Percentiles rank a stretch among this genome's conserved stretches.
These are phyloP conservation scores for Temnothorax unifasciatus DNA, from an alignment of 2,888 invertebrate genomes.

Conservation along the genomic window DNA sequence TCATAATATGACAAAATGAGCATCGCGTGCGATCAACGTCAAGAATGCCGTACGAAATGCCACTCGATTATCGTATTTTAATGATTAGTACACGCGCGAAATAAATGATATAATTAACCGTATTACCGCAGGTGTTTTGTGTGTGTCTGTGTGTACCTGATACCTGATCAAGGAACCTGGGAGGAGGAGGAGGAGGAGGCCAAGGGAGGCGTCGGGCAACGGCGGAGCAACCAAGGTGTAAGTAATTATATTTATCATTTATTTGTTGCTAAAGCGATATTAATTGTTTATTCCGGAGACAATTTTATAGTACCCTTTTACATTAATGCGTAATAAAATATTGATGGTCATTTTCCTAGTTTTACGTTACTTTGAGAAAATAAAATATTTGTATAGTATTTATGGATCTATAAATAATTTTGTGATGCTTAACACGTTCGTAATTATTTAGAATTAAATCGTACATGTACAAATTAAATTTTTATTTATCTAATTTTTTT, in stretches of 20 bases:
- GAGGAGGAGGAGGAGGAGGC: neutral
- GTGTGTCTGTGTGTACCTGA: neutral
- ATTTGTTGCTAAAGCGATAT: neutral
- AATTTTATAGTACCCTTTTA: neutral
- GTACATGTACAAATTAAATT: neutral
- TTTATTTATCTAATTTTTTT: neutral
- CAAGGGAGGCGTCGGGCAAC: neutral
- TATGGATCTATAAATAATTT: neutral
- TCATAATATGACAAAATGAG: neutral
- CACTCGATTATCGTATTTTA: neutral
- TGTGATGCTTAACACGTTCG: neutral
- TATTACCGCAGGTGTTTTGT: neutral
- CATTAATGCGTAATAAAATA: neutral
- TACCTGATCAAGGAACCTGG: neutral
- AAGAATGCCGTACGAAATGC: neutral
- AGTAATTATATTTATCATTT: conserved; percentile 14
- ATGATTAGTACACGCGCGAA: neutral
- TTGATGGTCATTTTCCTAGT: neutral
- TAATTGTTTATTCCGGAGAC: neutral
- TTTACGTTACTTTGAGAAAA: neutral
- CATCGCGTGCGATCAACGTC: neutral
- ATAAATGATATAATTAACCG: neutral
- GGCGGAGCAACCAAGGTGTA: neutral
- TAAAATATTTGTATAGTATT: neutral
- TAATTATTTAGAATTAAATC: neutral